Percentiles rank a stretch among this genome's conserved stretches.
Evolutionary conservation across 2,888 invertebrate species (phyloP).

Genomic region (Ypsolopha sequella): DNA sequence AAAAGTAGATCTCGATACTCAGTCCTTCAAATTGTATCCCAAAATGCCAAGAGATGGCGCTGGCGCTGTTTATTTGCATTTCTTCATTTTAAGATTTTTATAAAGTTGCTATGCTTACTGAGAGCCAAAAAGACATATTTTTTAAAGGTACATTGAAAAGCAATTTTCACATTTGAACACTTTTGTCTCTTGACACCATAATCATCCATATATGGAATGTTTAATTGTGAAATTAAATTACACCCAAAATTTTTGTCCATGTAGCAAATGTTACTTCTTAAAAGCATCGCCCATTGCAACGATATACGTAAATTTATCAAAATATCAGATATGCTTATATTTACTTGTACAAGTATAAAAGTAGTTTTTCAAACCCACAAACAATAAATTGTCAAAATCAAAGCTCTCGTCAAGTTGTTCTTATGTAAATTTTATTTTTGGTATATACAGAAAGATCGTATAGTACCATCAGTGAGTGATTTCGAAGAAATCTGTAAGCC

Average conservation of each 20-base stretch:
- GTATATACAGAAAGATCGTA: constrained; percentile 38
- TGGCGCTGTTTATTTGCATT: no score
- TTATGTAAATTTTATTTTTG: constrained; percentile 52
- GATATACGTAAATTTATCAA: constrained; percentile 44
- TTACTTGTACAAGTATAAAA: background rate
- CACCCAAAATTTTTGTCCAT: no score
- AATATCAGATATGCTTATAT: constrained; percentile 1
- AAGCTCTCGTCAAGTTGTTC: background rate
- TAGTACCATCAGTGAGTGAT: constrained; percentile 59
- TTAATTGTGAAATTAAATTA: no score
- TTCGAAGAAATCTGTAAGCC: constrained; percentile 53
- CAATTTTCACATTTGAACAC: no score
- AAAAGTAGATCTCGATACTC: no score
- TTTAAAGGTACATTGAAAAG: no score
- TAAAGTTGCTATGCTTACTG: constrained; percentile 33
- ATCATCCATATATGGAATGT: no score
- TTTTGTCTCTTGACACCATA: no score
- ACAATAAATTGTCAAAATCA: background rate
- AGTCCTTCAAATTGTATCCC: background rate
- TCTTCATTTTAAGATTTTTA: no score
- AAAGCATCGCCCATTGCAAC: constrained; percentile 65
- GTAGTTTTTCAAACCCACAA: background rate
- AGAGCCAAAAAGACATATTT: no score
- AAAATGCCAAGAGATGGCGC: no score
- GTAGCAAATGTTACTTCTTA: constrained; percentile 41